Conservation (phyloP, 2,113 vertebrate genomes). For the Periophthalmus modestus region DNA sequence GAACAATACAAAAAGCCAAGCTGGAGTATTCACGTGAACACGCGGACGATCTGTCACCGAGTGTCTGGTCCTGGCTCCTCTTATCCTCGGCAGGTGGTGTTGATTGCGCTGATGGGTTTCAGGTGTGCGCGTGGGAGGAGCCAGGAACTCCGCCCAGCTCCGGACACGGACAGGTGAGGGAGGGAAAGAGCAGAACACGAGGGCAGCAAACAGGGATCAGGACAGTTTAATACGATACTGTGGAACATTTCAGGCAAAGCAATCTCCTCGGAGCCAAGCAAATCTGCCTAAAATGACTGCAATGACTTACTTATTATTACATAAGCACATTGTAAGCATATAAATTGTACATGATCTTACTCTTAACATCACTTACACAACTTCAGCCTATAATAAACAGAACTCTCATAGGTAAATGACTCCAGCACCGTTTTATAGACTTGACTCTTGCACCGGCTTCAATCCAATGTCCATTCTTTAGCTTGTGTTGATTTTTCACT, state of each 20-base stretch:
- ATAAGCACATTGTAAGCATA: not conserved
- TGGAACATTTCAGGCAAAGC: not conserved
- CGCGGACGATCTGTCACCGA: too few species aligned
- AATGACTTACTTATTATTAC: not conserved
- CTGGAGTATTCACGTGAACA: too few species aligned
- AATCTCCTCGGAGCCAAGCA: not conserved
- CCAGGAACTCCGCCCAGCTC: too few species aligned
- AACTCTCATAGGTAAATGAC: not conserved
- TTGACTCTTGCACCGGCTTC: not conserved
- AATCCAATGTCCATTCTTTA: not conserved
- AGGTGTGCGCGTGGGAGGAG: too few species aligned
- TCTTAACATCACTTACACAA: not conserved
- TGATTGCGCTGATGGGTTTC: too few species aligned
- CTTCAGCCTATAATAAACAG: not conserved
- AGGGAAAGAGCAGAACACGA: too few species aligned
- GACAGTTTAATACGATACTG: too few species aligned
- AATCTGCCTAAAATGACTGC: not conserved
- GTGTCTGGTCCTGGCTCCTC: too few species aligned
- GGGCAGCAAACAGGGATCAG: too few species aligned
- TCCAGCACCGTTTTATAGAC: not conserved
- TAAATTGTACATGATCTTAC: not conserved
- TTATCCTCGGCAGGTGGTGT: too few species aligned
- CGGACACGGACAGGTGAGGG: too few species aligned
- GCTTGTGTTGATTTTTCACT: constrained; percentile 8
- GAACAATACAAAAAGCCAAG: too few species aligned